Conservation (phyloP, 2,797 vertebrate species). For the Onychomys leucogaster region DNA sequence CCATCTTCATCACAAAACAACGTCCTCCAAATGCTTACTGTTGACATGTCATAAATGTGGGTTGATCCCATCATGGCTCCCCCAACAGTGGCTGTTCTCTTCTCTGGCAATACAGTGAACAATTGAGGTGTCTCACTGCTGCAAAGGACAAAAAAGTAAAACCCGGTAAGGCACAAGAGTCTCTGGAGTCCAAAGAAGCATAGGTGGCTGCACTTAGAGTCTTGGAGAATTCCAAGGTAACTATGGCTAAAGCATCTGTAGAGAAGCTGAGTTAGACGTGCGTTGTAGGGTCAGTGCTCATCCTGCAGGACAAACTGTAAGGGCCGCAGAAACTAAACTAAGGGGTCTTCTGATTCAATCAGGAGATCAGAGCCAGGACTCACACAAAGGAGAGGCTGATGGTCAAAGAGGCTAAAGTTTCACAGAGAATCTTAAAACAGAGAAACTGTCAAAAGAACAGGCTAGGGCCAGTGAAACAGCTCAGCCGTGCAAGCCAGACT, state of each 20-base stretch:
- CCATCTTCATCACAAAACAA: not conserved
- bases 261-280: not conserved
- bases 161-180: not conserved
- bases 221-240: not conserved
- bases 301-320: not conserved
- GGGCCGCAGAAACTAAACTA: not conserved
- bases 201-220: not conserved
- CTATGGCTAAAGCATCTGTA: not conserved
- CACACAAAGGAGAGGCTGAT: not conserved
- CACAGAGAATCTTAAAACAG: not conserved
- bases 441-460: not conserved
- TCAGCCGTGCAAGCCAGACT: not conserved
- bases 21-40: constrained; percentile 86
- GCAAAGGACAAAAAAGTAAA: constrained; percentile 45
- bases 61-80: constrained; percentile 96
- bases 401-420: constrained; percentile 5
- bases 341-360: not conserved
- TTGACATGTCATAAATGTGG: constrained; percentile 95
- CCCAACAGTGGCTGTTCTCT: constrained; percentile 91
- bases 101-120: constrained; percentile 94
- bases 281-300: not conserved
- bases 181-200: not conserved
- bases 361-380: not conserved
- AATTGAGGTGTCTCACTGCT: constrained; percentile 95
- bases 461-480: not conserved